These are phyloP conservation scores for Acholoe squamosa DNA, from an alignment of 2,888 invertebrate genomes.

Conservation along the genomic window DNA sequence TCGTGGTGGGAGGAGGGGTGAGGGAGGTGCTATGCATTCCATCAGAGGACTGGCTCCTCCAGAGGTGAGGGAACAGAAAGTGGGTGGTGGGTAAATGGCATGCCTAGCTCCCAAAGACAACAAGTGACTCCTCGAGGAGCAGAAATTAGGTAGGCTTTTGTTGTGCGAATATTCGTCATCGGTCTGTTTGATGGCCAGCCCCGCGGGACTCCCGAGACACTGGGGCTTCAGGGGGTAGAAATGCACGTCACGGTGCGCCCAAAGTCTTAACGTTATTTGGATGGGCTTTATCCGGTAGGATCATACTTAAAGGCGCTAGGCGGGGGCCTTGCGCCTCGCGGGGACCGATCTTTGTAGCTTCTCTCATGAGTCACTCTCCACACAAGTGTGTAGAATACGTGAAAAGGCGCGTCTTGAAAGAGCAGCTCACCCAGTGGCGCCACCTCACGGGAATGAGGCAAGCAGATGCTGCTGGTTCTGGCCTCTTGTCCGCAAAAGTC, in stretches of 20 bases:
- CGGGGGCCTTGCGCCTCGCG: neutral
- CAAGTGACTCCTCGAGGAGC: neutral
- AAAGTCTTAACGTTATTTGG: constrained; percentile 55
- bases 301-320: constrained; percentile 49
- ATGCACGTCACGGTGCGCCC: constrained; percentile 10
- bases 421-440: constrained; percentile 10
- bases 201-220: neutral
- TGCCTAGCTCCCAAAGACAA: neutral
- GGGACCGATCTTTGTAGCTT: constrained; percentile 35
- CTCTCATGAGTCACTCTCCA: constrained; percentile 7
- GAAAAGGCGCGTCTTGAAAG: constrained; percentile 46
- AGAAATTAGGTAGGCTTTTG: constrained; percentile 33
- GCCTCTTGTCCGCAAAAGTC: neutral
- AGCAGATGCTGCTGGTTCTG: neutral
- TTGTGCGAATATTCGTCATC: constrained; percentile 37
- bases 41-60: neutral
- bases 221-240: neutral
- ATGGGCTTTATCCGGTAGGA: neutral
- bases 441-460: neutral
- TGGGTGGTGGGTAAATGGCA: neutral
- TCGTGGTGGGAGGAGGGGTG: too few relatives aligned
- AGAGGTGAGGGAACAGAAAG: neutral
- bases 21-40: neutral
- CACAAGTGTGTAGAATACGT: constrained; percentile 32
- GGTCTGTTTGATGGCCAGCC: constrained; percentile 17